Percentiles rank a stretch among this genome's conserved stretches.
Evolutionary conservation across 2,888 invertebrate genomes (phyloP).

Genomic region (Chrysomela aeneicollis): DNA sequence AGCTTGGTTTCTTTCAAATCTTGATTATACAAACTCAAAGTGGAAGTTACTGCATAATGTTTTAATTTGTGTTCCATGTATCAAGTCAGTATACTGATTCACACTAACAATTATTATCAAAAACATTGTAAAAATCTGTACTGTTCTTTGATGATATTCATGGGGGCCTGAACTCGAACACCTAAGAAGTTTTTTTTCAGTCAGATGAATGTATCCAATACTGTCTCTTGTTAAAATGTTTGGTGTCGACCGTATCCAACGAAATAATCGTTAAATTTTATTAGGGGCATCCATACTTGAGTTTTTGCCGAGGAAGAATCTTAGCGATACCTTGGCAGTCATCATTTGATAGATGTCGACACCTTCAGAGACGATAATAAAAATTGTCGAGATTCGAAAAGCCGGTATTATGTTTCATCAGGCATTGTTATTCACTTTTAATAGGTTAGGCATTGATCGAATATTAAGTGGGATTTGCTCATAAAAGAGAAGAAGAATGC

Average conservation of each 20-base stretch:
- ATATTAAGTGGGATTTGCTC: not conserved
- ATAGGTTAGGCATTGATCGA: not conserved
- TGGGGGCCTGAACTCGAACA: too few species aligned
- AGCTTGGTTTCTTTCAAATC: too few species aligned
- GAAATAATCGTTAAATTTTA: slow-evolving; percentile 23
- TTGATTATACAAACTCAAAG: too few species aligned
- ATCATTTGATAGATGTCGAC: slow-evolving; percentile 1
- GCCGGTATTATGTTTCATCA: not conserved
- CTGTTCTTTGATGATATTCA: too few species aligned
- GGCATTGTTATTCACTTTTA: not conserved
- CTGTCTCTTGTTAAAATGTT: slow-evolving; percentile 14
- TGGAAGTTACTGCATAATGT: too few species aligned
- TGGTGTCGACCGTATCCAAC: slow-evolving; percentile 9
- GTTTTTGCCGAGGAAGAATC: not conserved
- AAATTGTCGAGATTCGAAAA: not conserved
- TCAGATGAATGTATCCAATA: slow-evolving; percentile 18
- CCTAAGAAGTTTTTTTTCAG: not conserved
- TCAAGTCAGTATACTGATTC: too few species aligned
- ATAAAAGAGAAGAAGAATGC: too few species aligned
- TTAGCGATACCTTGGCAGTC: not conserved
- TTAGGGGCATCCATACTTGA: slow-evolving; percentile 4
- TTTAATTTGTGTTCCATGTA: too few species aligned
- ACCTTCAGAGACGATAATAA: not conserved
- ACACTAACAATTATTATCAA: too few species aligned
- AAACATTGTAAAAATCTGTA: too few species aligned